phyloP scores from a whole-genome alignment of 2,888 invertebrate species.

The Parnassius apollo region DNA sequence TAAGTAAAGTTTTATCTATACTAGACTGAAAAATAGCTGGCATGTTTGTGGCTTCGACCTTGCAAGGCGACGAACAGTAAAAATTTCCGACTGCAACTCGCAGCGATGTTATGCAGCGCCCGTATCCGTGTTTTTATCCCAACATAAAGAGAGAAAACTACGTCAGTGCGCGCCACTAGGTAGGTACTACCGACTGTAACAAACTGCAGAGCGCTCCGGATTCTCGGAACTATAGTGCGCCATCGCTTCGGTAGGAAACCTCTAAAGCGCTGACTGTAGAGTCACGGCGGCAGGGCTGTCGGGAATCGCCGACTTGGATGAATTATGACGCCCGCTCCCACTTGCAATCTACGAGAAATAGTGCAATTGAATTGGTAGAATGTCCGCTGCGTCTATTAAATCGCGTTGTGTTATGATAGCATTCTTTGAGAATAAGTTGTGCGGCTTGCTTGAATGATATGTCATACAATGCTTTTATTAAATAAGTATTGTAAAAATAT shows the following conservation, averaged over 20 bases:
- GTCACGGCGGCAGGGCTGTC: slow-evolving; percentile 64
- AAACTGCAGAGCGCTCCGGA: slow-evolving; percentile 75
- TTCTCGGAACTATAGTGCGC: slow-evolving; percentile 68
- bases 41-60: not conserved
- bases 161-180: slow-evolving; percentile 45
- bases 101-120: slow-evolving; percentile 33
- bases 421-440: slow-evolving; percentile 10
- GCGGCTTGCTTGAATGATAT: slow-evolving; percentile 5
- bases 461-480: not conserved
- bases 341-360: slow-evolving; percentile 71
- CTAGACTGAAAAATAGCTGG: no score
- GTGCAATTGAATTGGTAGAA: slow-evolving; percentile 68
- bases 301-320: slow-evolving; percentile 70
- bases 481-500: not conserved
- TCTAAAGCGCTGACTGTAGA: slow-evolving; percentile 73
- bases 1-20: no score
- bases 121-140: slow-evolving; percentile 54
- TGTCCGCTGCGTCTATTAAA: slow-evolving; percentile 49
- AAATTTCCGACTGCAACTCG: slow-evolving; percentile 27
- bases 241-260: slow-evolving; percentile 59
- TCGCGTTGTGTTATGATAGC: slow-evolving; percentile 19
- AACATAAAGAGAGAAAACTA: slow-evolving; percentile 66
- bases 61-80: slow-evolving; percentile 5
- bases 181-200: slow-evolving; percentile 33
- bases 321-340: slow-evolving; percentile 70